These are phyloP conservation scores for Ooceraea biroi DNA, from an alignment of 1,140 invertebrate species.

Conservation along the genomic window DNA sequence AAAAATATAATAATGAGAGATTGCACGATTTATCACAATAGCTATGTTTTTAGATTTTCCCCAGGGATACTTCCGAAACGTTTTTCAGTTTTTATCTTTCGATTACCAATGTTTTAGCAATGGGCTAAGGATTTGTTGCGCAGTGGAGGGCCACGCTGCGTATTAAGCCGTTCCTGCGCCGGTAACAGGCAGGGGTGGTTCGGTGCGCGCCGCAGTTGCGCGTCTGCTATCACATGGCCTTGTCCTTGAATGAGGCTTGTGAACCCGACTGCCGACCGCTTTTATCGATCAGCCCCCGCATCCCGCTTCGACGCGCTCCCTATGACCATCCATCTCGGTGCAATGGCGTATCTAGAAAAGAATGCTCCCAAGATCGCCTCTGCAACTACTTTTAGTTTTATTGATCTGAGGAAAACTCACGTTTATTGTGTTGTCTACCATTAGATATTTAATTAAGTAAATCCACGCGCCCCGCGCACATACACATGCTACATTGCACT, in stretches of 20 bases:
- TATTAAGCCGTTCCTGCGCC: conserved; percentile 45
- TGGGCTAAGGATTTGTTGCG: conserved; percentile 68
- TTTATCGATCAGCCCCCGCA: conserved; percentile 87
- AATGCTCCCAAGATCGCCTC: conserved; percentile 59
- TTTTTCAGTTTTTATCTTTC: too few species aligned
- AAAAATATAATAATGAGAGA: too few species aligned
- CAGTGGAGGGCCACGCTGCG: conserved; percentile 11
- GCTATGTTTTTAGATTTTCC: too few species aligned
- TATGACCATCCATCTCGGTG: conserved; percentile 82
- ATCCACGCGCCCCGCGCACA: too few species aligned
- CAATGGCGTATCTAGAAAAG: conserved; percentile 80
- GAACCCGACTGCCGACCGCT: conserved; percentile 84
- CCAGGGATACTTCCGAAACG: too few species aligned
- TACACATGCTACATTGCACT: too few species aligned
- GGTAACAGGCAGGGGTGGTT: conserved; percentile 81
- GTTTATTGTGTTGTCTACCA: neutral
- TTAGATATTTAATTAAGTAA: neutral
- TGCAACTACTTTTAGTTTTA: neutral
- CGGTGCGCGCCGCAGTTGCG: conserved; percentile 83
- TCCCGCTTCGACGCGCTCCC: conserved; percentile 84
- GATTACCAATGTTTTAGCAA: conserved; percentile 4
- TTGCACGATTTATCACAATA: too few species aligned
- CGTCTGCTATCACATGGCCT: conserved; percentile 86
- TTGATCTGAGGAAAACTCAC: neutral
- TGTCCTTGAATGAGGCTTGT: conserved; percentile 87